Conservation (phyloP, 1,140 invertebrate species). For the Halyomorpha halys region DNA sequence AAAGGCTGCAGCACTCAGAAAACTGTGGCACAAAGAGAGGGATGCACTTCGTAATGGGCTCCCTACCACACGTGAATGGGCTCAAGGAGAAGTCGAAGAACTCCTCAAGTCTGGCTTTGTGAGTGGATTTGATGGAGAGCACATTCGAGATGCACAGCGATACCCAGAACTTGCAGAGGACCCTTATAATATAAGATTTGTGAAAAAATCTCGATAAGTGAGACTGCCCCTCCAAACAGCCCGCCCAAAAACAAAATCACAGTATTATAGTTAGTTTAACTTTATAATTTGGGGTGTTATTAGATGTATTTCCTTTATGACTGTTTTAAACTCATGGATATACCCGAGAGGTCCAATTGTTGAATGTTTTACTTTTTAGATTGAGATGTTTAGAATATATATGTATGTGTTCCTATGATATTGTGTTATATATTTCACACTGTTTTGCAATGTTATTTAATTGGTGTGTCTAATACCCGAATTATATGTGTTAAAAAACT, state of each 20-base stretch:
- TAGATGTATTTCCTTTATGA: conserved; percentile 7
- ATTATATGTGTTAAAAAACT: conserved; percentile 20
- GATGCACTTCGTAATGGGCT: conserved; percentile 70
- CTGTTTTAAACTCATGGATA: conserved; percentile 10
- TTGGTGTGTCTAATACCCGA: conserved; percentile 14
- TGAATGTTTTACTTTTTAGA: conserved; percentile 15
- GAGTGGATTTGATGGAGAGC: conserved; percentile 76
- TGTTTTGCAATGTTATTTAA: conserved; percentile 6
- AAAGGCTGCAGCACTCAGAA: conserved; percentile 68
- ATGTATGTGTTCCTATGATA: conserved; percentile 11
- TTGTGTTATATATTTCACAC: conserved; percentile 5
- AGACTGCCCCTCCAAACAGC: conserved; percentile 5
- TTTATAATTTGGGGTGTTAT: conserved; percentile 23
- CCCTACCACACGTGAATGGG: conserved; percentile 54
- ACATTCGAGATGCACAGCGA: conserved; percentile 75
- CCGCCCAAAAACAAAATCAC: conserved; percentile 2
- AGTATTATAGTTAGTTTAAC: conserved; percentile 21
- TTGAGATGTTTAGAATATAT: conserved; percentile 12
- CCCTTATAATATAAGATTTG: conserved; percentile 84
- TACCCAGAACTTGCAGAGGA: conserved; percentile 91
- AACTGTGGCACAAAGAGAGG: conserved; percentile 84
- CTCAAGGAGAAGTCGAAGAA: conserved; percentile 67
- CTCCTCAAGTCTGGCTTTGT: conserved; percentile 72
- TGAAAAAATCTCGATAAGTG: conserved; percentile 50
- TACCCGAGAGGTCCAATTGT: conserved; percentile 18